Evolutionary conservation across 2,888 invertebrate species (phyloP).

Genomic region (Boloria euphrosyne): DNA sequence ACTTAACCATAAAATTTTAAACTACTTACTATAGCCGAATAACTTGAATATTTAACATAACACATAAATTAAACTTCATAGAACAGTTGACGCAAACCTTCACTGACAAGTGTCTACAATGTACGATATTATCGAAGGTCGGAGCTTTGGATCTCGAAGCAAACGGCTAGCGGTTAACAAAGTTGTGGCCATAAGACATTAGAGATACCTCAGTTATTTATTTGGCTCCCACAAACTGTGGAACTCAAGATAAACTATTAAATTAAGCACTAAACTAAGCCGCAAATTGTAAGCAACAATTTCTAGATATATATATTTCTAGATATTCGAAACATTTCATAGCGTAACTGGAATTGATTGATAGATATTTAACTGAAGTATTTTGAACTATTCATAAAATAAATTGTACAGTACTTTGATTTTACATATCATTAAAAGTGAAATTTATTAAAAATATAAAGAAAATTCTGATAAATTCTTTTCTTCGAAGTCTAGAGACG

Average conservation of each 20-base stretch:
- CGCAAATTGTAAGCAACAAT: slow-evolving; percentile 63
- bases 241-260: slow-evolving; percentile 65
- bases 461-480: too few species aligned
- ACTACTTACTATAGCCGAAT: too few species aligned
- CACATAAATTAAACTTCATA: neutral
- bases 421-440: too few species aligned
- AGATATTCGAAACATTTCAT: slow-evolving; percentile 34
- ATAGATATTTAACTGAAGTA: neutral
- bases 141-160: slow-evolving; percentile 37
- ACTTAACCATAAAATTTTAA: too few species aligned
- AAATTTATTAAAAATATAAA: too few species aligned
- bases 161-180: slow-evolving; percentile 42
- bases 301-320: slow-evolving; percentile 57
- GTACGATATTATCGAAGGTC: slow-evolving; percentile 27
- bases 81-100: neutral
- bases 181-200: slow-evolving; percentile 48
- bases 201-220: slow-evolving; percentile 53
- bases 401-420: too few species aligned
- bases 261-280: slow-evolving; percentile 65
- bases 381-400: too few species aligned
- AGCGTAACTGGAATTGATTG: slow-evolving; percentile 23
- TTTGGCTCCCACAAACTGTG: slow-evolving; percentile 56
- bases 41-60: neutral
- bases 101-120: slow-evolving; percentile 19
- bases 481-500: too few species aligned